Base-by-base conservation (phyloP, 1,140 invertebrate genomes). In the Scaptomyza pallida region DNA sequence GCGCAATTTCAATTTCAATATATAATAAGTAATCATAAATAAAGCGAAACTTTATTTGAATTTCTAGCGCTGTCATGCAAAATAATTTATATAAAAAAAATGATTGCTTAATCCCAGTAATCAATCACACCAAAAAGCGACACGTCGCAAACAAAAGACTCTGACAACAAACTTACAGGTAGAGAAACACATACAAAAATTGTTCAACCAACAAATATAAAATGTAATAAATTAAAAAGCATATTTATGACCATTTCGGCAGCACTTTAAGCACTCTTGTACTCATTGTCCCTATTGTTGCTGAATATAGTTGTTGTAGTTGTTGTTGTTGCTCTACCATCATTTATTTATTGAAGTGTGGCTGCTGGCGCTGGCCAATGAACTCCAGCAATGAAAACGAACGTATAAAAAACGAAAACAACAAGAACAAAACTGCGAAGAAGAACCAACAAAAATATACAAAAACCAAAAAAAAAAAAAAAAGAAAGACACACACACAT, bases 311-410 rank as follows among this genome's bases (percentile, higher is more conserved):
- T 21, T 21, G 21, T 21, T 21, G 21, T n/a, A n/a, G n/a, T 21
- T 21, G 4, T 21, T 47, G 47, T 13, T 41, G 44, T 26, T 56
- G 21, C 26, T 40, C 23, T 64, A 59, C 78, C 78, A 82, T 74
- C 74, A 82, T 78, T 82, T 78, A 67, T 73, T 77, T 82, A 65
- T 77, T 78, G 60, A 72, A 73, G 81, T 76, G 65, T 51, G 59
- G 78, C 62, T 57, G 44, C 65, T 63, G 33, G 63, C 26, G 56
- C 26, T 76, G 77, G 81, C 78, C 82, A 86, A 86, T 86, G 82
- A 86, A 86, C 82, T 86, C 81, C 67, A 88, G 82, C 82, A 86
- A 86, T 88, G 82, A 86, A 86, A 86, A 86, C 82, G 82, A 86
- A 86, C 73, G 82, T 88, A 78, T 88, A 88, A 86, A 88, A 88